Conservation (phyloP, 2,797 vertebrate species). For the Silurus aristotelis region DNA sequence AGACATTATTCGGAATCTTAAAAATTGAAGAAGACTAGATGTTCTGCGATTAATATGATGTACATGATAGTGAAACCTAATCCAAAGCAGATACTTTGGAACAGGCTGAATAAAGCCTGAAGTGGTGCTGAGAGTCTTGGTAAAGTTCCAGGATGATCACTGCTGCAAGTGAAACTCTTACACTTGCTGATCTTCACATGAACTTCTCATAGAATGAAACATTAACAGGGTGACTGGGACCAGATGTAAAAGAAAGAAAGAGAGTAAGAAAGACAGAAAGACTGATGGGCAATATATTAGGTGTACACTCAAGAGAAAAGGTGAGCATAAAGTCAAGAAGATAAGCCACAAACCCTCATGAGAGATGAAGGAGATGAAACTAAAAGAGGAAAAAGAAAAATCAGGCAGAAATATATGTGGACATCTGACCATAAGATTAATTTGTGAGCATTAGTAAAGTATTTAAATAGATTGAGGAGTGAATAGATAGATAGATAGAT, state of each 20-base stretch:
- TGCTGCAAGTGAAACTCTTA: conserved; percentile 4
- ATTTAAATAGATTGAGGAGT: too few species aligned
- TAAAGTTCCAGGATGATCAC: conserved; percentile 11
- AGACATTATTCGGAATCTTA: background rate
- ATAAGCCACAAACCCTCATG: background rate
- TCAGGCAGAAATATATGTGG: background rate
- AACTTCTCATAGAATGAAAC: conserved; percentile 39
- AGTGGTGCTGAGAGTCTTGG: conserved; percentile 1
- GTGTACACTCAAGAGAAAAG: conserved; percentile 7
- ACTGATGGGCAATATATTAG: conserved; percentile 20
- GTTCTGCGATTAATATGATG: background rate
- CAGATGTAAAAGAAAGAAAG: background rate
- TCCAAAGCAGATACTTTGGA: conserved; percentile 12
- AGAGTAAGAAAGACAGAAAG: background rate
- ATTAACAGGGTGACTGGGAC: conserved; percentile 29
- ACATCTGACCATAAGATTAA: too few species aligned
- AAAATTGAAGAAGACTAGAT: background rate
- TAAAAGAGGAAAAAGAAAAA: background rate
- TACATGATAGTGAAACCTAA: background rate
- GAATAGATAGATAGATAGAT: too few species aligned
- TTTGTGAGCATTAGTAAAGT: too few species aligned
- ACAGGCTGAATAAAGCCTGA: background rate
- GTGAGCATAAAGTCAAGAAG: background rate
- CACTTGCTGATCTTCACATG: conserved; percentile 34
- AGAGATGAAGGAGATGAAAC: background rate